Evolutionary conservation across 2,113 vertebrate species (phyloP).

Genomic region (Hippocampus barbouri): DNA sequence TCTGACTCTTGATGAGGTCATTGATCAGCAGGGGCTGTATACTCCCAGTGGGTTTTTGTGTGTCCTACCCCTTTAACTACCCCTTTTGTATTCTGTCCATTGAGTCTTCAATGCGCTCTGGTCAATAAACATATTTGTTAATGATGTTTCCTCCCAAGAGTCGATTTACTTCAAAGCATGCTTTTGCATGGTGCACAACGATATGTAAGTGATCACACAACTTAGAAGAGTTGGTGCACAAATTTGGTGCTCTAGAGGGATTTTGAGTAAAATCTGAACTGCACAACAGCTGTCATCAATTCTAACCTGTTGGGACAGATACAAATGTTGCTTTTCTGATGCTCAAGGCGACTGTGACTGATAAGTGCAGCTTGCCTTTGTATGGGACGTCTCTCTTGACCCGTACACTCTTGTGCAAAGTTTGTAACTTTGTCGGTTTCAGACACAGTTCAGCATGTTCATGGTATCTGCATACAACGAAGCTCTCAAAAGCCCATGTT

Average conservation of each 20-base stretch:
- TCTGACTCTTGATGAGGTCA: conserved; percentile 72
- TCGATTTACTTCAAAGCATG: conserved; percentile 29
- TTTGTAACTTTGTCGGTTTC: neutral
- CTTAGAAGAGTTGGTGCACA: neutral
- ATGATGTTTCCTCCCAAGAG: conserved; percentile 45
- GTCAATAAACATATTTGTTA: conserved; percentile 69
- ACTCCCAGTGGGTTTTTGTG: conserved; percentile 67
- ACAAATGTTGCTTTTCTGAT: too few species aligned
- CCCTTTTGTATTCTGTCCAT: conserved; percentile 57
- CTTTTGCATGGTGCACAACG: conserved; percentile 13
- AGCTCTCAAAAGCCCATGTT: neutral
- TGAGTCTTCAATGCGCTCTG: conserved; percentile 45
- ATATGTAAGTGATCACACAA: neutral
- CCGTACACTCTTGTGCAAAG: too few species aligned
- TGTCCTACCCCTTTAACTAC: conserved; percentile 70
- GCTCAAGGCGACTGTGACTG: too few species aligned
- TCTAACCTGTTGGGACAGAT: too few species aligned
- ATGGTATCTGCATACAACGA: neutral
- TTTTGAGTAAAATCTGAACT: neutral
- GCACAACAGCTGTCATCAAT: neutral
- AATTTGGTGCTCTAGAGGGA: neutral
- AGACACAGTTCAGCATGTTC: neutral
- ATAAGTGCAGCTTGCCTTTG: too few species aligned
- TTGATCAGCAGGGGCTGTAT: conserved; percentile 69
- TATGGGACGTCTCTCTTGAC: too few species aligned